Percentiles rank a stretch among this genome's conserved stretches.
Evolutionary conservation across 2,113 vertebrate genomes (phyloP).

Genomic region (Theropithecus gelada): DNA sequence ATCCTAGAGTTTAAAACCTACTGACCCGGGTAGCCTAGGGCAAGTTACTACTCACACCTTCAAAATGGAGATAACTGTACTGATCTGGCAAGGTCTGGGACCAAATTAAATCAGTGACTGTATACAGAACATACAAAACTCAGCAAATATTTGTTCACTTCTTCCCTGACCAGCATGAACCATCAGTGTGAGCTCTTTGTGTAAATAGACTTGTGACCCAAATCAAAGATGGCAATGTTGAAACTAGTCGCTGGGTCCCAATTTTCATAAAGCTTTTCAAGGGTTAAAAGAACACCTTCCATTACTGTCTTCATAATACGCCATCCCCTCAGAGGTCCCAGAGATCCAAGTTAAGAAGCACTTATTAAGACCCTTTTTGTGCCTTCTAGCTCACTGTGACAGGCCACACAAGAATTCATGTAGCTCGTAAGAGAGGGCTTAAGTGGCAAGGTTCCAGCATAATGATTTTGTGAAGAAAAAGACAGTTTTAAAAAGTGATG

Average conservation of each 20-base stretch:
- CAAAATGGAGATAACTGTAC: neutral
- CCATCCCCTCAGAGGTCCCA: neutral
- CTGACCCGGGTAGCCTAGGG: neutral
- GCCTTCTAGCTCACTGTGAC: neutral
- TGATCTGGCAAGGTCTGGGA: neutral
- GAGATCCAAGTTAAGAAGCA: neutral
- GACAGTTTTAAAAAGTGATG: neutral
- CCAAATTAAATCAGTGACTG: neutral
- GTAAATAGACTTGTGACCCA: neutral
- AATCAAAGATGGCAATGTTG: neutral
- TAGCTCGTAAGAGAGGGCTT: neutral
- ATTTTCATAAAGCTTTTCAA: neutral
- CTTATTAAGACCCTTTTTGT: neutral
- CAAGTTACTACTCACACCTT: neutral
- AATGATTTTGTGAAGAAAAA: neutral
- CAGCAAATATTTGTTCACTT: neutral
- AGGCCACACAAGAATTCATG: neutral
- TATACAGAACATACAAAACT: neutral
- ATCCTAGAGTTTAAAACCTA: neutral
- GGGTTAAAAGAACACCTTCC: neutral
- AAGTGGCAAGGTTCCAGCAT: neutral
- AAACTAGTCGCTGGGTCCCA: neutral
- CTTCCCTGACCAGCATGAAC: neutral
- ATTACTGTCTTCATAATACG: neutral
- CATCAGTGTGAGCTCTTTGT: neutral